Base-by-base conservation (phyloP, 1,140 invertebrate species). In the Eumaeus atala region DNA sequence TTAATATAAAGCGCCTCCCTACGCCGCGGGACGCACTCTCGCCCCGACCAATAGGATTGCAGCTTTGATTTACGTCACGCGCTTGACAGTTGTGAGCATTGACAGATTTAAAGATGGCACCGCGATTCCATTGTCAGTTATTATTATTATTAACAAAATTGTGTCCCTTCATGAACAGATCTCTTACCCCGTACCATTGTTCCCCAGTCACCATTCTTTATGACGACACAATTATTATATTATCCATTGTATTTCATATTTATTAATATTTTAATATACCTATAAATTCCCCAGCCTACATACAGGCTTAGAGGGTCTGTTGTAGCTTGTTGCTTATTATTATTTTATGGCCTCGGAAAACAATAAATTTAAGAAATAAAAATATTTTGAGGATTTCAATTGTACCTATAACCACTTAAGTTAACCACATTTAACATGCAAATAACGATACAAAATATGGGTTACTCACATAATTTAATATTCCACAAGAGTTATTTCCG, bases 41-140 rank as follows among this genome's bases (percentile, higher is more conserved):
- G 44, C 56, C 48, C 36, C 58, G 48, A 48, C 81, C 81, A 84
- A 85, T 83, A 56, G 63, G 52, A 44, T 33, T 53, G 34, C 64
- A 54, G 16, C 16, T 60, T 60, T 28, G 18, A 50, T 56, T 61
- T 60, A 73, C 62, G 64, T 70, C 66, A 71, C 52, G 37, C 54
- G 48, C 56, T 70, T 77, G 70, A 81, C 67, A 77, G 62, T 75
- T 67, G 61, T 62, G 58, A 57, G 61, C 58, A 71, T 59, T 69
- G 67, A 68, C 58, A 72, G 66, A 76, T 76, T 82, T 70, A 81
- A 82, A 82, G 81, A 84, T 84, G 77, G 78, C 78, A 79, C 76
- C 74, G 68, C 58, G 56, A 59, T 58, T 54, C 51, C 36, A 56
- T 66, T 71, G 61, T 68, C 40, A 48, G 48, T 53, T 36, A 51